Percentiles rank a stretch among this genome's conserved stretches.
Conservation (phyloP, 2,888 invertebrate species). For the Aplocera efformata region DNA sequence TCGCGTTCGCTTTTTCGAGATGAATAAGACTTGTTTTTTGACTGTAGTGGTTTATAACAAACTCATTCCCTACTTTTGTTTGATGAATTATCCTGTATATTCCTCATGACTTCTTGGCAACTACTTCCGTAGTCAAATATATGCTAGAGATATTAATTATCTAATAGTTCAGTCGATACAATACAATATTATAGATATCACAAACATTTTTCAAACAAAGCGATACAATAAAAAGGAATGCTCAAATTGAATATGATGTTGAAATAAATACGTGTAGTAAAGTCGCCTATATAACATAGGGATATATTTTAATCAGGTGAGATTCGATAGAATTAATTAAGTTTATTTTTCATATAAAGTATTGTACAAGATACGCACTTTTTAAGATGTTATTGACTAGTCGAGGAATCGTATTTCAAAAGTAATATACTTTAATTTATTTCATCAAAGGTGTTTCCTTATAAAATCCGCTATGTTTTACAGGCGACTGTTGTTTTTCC, state of each 20-base stretch:
- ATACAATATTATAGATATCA: conserved; percentile 22
- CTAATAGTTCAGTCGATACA: conserved; percentile 26
- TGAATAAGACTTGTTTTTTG: no score
- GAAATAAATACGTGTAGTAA: conserved; percentile 7
- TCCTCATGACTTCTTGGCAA: conserved; percentile 16
- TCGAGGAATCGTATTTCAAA: no score
- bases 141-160: conserved; percentile 13
- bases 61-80: no score
- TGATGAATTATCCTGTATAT: no score
- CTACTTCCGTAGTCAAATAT: conserved; percentile 10
- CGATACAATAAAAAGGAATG: neutral
- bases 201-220: conserved; percentile 1
- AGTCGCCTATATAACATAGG: neutral
- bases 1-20: no score
- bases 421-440: conserved; percentile 1
- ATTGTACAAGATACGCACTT: no score
- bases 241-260: conserved; percentile 4
- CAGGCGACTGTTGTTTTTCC: conserved; percentile 1
- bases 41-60: no score
- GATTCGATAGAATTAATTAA: no score
- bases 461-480: conserved; percentile 1
- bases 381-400: no score
- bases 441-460: neutral
- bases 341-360: no score
- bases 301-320: no score